Evolutionary conservation across 37 sponge, comb jelly and placozoan species (phyloP).

Genomic region (Ephydatia muelleri): DNA sequence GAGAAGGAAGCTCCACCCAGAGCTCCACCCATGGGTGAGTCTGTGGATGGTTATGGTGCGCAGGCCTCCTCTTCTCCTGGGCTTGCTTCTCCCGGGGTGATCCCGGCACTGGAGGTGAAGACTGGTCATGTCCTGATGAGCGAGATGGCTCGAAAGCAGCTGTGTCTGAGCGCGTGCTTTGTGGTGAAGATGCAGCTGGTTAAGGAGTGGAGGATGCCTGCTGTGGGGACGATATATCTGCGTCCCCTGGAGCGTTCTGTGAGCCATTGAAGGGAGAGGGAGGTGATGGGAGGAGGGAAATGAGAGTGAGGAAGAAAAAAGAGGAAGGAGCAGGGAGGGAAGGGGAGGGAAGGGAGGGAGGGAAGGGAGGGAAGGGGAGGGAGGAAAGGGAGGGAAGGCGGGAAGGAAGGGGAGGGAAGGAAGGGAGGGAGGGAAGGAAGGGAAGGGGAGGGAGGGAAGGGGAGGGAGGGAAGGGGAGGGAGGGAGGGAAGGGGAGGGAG

Average conservation of each 20-base stretch:
- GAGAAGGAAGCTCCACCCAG: not conserved
- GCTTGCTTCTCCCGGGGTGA: not conserved
- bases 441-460: not conserved
- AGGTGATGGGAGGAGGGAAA: not conserved
- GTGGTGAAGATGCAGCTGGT: constrained; percentile 39
- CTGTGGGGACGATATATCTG: not conserved
- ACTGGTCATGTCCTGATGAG: constrained; percentile 80
- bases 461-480: not conserved
- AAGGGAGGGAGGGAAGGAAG: not conserved
- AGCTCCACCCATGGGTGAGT: not conserved
- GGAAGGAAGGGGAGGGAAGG: not conserved
- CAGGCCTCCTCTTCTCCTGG: not conserved
- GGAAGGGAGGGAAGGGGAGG: not conserved
- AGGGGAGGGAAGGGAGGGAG: not conserved
- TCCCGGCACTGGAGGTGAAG: not conserved
- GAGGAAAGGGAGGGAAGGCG: not conserved
- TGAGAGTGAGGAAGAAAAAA: no score
- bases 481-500: not conserved
- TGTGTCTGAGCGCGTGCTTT: constrained; percentile 34
- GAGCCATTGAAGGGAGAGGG: not conserved
- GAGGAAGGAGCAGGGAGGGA: not conserved
- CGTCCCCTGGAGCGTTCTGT: not conserved
- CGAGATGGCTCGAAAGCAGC: constrained; percentile 59
- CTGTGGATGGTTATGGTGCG: constrained; percentile 6
- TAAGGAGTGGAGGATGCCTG: constrained; percentile 5